Base-by-base conservation (phyloP, 2,113 vertebrate genomes). In the Chaetura pelagica region DNA sequence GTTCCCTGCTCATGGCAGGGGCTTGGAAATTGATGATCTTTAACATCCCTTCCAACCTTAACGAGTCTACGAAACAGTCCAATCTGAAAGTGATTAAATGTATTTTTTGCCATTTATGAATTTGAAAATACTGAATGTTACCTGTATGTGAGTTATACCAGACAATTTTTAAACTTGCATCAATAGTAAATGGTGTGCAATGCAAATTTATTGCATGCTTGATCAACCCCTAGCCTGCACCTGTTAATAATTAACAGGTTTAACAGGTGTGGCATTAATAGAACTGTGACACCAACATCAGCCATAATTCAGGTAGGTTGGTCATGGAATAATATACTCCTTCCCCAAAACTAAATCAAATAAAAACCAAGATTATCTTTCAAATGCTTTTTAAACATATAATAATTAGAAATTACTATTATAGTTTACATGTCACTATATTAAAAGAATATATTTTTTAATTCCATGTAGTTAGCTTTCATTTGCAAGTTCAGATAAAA, bases 361-460 rank as follows among this genome's bases (percentile, higher is more conserved):
- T 6, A 49, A 52, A 57, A 34, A 0, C 4, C 1, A 34, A 23
- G 6, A 75, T 2, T n/a, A 57, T 40, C 15, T 6, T 75, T 72
- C 52, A 66, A 82, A 74, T 49, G 12, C 35, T 61, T 71, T 30
- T 69, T n/a, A 69, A 69, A 4, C 2, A 32, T 35, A 68, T 2
- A 77, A 69, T n/a, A n/a, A 64, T 34, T 42, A 46, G 10, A 64
- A 59, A 61, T 51, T 72, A n/a, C n/a, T n/a, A 44, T 44, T 58
- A 24, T 69, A 62, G 5, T 32, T 38, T 62, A 34, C 49, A 7
- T 27, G 68, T 52, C 10, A 26, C 7, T 66, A 2, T 52, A 29
- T 44, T 32, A 8, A 21, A 10, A 63, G 32, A 61, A 30, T 9
- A 21, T 22, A 13, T 80, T 52, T 30, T 30, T 19, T 27, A 72